Evolutionary conservation across 2,888 invertebrate genomes (phyloP).

Genomic region (Zygogramma bicolorata): DNA sequence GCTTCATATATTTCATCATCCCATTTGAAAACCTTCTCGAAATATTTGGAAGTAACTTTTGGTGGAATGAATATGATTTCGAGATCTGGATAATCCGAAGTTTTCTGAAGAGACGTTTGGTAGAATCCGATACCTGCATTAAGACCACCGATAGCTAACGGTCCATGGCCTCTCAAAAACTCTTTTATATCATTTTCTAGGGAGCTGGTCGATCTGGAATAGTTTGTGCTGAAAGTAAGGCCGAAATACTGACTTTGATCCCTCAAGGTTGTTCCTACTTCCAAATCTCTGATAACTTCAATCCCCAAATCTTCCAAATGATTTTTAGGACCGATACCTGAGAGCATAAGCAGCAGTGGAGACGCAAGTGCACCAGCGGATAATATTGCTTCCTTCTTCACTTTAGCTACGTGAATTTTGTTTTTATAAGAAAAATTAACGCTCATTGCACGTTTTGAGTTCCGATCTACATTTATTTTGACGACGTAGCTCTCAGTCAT

Average conservation of each 20-base stretch:
- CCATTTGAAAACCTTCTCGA: conserved; percentile 41
- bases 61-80: conserved; percentile 23
- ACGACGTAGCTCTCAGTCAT: conserved; percentile 77
- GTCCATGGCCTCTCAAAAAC: conserved; percentile 39
- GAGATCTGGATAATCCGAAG: conserved; percentile 23
- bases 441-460: conserved; percentile 72
- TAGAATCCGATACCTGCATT: conserved; percentile 29
- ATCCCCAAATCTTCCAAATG: conserved; percentile 70
- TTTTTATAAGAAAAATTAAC: conserved; percentile 75
- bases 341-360: conserved; percentile 79
- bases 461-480: conserved; percentile 71
- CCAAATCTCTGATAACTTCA: conserved; percentile 72
- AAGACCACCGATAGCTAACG: conserved; percentile 18
- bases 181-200: conserved; percentile 70
- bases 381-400: conserved; percentile 71
- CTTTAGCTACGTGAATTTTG: conserved; percentile 60
- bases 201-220: conserved; percentile 59
- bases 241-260: conserved; percentile 78
- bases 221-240: conserved; percentile 77
- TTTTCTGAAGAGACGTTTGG: neutral
- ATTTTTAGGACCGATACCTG: conserved; percentile 74
- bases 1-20: conserved; percentile 54
- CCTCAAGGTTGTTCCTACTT: conserved; percentile 82
- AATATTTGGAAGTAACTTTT: conserved; percentile 72
- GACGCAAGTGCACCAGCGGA: conserved; percentile 83